Percentiles rank a stretch among this genome's conserved stretches.
phyloP scores from a whole-genome alignment of 2,888 invertebrate genomes.

The Lasioglossum malachurum region DNA sequence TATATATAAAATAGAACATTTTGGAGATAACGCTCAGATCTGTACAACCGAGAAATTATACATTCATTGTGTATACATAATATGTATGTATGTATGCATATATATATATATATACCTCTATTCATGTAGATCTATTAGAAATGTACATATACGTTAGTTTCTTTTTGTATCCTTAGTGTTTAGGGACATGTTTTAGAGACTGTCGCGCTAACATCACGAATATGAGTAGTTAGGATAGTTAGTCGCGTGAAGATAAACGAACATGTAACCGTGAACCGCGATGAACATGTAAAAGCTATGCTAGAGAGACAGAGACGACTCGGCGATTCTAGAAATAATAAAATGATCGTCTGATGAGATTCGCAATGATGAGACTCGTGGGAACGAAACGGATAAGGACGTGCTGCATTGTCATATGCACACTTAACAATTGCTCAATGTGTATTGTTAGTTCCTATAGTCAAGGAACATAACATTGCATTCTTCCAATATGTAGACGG shows the following conservation, averaged over 20 bases:
- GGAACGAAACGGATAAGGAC: slow-evolving; percentile 47
- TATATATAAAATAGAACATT: slow-evolving; percentile 79
- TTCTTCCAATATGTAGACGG: slow-evolving; percentile 57
- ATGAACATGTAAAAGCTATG: slow-evolving; percentile 7
- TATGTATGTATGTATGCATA: no score
- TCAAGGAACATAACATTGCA: slow-evolving; percentile 60
- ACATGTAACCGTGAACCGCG: slow-evolving; percentile 8
- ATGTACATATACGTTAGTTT: slow-evolving; percentile 66
- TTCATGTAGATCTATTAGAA: slow-evolving; percentile 60
- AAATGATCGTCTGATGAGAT: slow-evolving; percentile 18
- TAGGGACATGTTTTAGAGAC: slow-evolving; percentile 45
- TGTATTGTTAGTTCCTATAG: slow-evolving; percentile 49
- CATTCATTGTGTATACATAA: slow-evolving; percentile 67
- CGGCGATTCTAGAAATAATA: slow-evolving; percentile 18
- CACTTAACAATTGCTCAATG: slow-evolving; percentile 65
- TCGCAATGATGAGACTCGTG: slow-evolving; percentile 42
- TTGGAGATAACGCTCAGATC: slow-evolving; percentile 77
- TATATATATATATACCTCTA: slow-evolving; percentile 63
- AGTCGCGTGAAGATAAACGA: slow-evolving; percentile 45
- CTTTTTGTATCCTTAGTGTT: slow-evolving; percentile 49
- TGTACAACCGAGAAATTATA: slow-evolving; percentile 78
- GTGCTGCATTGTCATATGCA: slow-evolving; percentile 51
- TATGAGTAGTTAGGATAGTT: slow-evolving; percentile 66
- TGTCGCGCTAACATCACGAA: slow-evolving; percentile 49
- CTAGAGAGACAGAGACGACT: slow-evolving; percentile 3